Base-by-base conservation (phyloP, 2,113 vertebrate species). In the Oryzias javanicus region DNA sequence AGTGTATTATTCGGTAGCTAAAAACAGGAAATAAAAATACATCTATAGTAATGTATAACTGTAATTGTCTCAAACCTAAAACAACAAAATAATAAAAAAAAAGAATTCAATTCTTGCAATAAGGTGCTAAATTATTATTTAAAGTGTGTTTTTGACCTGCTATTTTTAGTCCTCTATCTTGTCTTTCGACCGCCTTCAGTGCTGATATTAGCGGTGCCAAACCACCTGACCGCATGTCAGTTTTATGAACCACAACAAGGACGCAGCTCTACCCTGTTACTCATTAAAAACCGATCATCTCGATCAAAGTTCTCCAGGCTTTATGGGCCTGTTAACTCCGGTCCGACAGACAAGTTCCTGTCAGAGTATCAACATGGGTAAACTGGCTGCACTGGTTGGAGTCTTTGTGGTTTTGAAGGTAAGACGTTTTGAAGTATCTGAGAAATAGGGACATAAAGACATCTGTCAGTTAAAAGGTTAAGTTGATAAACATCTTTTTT, bases 231-330 rank as follows among this genome's bases (percentile, higher is more conserved):
- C 6, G 24, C 24, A 15, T 46, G 49, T 19, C 7, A 54, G 20
- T 7, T 1, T 16, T n/a, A 12, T 5, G 3, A 22, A n/a, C 15
- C 18, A 5, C n/a, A 19, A 15, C 1, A 2, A 49, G 4, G 41
- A 57, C 44, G 56, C 5, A 18, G 68, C 76, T 72, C 35, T 49
- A 52, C 16, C 12, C 29, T 44, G 53, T 85, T 72, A 76, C 42
- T 67, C 35, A 81, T 83, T 80, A 66, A 76, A 67, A 67, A 25
- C 29, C 19, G 1, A 12, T 40, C 35, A 64, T 56, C 27, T 52
- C 10, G 87, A 79, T 79, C 85, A 89, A 89, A 87, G 89, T 86
- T 70, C 85, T 41, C 8, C 13, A 27, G 22, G 46, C 42, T 86
- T 85, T 62, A 78, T 49, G 20, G 44, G 0, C 4, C 19, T 60